phyloP scores from a whole-genome alignment of 2,113 vertebrate species.

The Dromiciops gliroides region DNA sequence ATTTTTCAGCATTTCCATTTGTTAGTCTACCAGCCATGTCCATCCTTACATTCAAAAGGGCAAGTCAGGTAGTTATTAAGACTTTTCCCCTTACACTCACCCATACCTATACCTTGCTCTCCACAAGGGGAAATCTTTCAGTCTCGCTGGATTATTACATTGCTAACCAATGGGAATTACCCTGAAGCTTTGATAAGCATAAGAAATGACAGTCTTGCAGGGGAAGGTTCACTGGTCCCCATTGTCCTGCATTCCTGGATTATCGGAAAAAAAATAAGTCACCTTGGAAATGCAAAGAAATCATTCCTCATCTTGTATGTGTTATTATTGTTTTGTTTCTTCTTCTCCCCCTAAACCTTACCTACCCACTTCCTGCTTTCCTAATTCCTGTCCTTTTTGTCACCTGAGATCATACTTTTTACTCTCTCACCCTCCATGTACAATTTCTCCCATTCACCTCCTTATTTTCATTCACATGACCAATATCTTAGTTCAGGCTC shows the following conservation, averaged over 20 bases:
- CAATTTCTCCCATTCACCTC: neutral
- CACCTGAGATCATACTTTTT: neutral
- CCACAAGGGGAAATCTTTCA: neutral
- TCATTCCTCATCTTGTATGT: neutral
- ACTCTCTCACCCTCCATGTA: neutral
- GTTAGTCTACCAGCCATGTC: neutral
- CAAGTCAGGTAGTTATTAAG: neutral
- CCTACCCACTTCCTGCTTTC: neutral
- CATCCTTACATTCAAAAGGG: neutral
- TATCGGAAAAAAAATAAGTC: neutral
- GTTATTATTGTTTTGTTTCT: neutral
- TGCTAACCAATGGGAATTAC: neutral
- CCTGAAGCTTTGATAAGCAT: neutral
- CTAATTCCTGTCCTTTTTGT: neutral
- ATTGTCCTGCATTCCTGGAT: neutral
- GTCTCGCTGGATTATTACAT: neutral
- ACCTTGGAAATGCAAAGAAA: neutral
- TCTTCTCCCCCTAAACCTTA: neutral
- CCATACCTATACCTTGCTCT: neutral
- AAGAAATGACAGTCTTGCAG: neutral
- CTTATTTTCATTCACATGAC: neutral
- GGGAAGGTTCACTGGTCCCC: neutral
- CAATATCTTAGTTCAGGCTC: neutral
- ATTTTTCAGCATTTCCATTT: neutral
- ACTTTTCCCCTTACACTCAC: neutral